Base-by-base conservation (phyloP, 2,113 vertebrate genomes). In the Pseudois nayaur region DNA sequence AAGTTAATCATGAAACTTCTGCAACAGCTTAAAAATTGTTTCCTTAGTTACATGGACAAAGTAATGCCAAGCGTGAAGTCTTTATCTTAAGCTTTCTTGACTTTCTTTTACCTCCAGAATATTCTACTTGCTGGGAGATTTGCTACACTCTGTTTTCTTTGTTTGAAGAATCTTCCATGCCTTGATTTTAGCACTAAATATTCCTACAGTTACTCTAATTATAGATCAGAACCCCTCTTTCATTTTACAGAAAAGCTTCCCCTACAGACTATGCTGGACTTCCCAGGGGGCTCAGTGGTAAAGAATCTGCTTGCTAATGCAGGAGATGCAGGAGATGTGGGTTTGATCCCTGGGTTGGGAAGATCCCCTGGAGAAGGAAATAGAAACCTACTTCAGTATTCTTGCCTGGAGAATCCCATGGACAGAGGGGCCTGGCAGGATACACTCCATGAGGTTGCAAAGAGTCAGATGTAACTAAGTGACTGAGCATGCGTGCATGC, bases 1-100 rank as follows among this genome's bases (percentile, higher is more conserved):
- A 74, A 50, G 55, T 83, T 94, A 93, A 96, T 89, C 74, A 90
- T 12, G 91, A 95, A 97, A 84, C 23, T 79, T 96, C 95, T 94
- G 27, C 89, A 96, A 81, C 64, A 96, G 85, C 50, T 97, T 93
- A 74, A 74, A 95, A 78, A 60, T 79, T 87, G 33, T 43, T 96
- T 89, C 60, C 54, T 93, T 87, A 62, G 86, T 91, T 50, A 95
- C 29, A 50, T 71, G 78, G 86, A 93, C 89, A 95, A 86, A 93
- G 45, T 93, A 59, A 84, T 83, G 71, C 89, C 45, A 64, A 25
- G 71, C 55, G 9, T 43, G 7, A 71, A 93, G 45, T 33, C 48
- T 85, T 85, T 85, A 40, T 9, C 79, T 48, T 62, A 71, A 83
- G 55, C 27, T 74, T 55, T 91, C 57, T 48, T 54, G 59, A 64